Conservation (phyloP, 2,113 vertebrate genomes). For the Cavia aperea region DNA sequence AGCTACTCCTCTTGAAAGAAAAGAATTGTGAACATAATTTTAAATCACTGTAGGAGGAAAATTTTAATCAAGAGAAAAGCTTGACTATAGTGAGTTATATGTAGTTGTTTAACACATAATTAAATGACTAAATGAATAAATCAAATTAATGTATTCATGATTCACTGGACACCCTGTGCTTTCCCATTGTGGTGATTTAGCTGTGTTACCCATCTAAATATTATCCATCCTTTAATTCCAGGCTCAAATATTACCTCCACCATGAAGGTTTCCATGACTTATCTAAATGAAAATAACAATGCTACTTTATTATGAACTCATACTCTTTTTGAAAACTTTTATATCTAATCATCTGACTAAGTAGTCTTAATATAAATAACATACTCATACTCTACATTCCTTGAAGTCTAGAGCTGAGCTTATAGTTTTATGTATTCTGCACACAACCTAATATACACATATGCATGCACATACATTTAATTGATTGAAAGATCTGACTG, state of each 20-base stretch:
- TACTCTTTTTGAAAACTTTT: background rate
- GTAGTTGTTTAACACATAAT: background rate
- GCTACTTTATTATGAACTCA: background rate
- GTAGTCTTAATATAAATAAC: background rate
- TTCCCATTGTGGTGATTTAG: background rate
- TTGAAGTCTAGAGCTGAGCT: background rate
- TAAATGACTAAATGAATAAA: background rate
- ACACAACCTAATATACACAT: background rate
- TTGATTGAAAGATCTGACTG: slow-evolving; percentile 19
- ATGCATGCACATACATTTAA: background rate
- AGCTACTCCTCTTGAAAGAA: background rate
- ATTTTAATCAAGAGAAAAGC: background rate
- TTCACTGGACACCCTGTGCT: background rate
- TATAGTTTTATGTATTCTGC: slow-evolving; percentile 4
- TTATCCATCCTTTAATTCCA: background rate
- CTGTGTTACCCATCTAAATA: background rate
- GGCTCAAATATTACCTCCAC: background rate
- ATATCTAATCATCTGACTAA: slow-evolving; percentile 15
- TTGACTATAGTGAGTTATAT: background rate
- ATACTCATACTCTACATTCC: background rate
- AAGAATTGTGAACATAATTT: slow-evolving; percentile 11
- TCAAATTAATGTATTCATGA: background rate
- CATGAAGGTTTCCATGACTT: background rate
- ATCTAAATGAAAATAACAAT: slow-evolving; percentile 6
- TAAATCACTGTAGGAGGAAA: background rate